These are phyloP conservation scores for Drosophila varians DNA, from an alignment of 1,140 invertebrate genomes.

Conservation along the genomic window DNA sequence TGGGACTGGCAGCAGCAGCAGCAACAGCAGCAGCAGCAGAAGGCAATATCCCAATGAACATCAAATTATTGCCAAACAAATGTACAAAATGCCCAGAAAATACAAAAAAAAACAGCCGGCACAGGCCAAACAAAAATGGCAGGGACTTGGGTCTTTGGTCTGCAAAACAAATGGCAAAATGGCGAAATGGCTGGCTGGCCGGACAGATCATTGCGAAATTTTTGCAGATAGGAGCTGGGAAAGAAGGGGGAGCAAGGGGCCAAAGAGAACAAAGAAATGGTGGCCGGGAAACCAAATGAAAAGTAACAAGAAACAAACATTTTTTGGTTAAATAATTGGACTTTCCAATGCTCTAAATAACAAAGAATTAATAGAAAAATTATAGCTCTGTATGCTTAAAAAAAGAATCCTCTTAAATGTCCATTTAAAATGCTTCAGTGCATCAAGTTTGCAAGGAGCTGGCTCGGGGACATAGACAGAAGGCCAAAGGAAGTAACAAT, in stretches of 20 bases:
- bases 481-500: conserved; percentile 11
- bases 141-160: not conserved
- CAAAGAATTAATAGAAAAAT: not conserved
- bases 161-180: conserved; percentile 57
- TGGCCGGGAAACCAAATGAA: conserved; percentile 62
- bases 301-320: conserved; percentile 49
- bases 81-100: conserved; percentile 42
- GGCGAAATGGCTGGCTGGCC: conserved; percentile 37
- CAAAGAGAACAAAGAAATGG: conserved; percentile 26
- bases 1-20: not conserved
- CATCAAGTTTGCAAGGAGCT: not conserved
- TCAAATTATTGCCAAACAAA: conserved; percentile 64
- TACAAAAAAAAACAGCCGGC: conserved; percentile 19
- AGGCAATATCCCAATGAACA: conserved; percentile 57
- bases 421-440: not conserved
- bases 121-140: conserved; percentile 3
- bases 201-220: conserved; percentile 61
- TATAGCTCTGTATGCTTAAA: not conserved
- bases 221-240: conserved; percentile 44
- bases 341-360: conserved; percentile 1
- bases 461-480: not conserved
- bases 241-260: not conserved
- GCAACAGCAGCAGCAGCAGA: conserved; percentile 18
- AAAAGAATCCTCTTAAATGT: not conserved
- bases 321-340: no score